These are phyloP conservation scores for Bothrops jararaca DNA, from an alignment of 2,113 vertebrate genomes.

Conservation along the genomic window DNA sequence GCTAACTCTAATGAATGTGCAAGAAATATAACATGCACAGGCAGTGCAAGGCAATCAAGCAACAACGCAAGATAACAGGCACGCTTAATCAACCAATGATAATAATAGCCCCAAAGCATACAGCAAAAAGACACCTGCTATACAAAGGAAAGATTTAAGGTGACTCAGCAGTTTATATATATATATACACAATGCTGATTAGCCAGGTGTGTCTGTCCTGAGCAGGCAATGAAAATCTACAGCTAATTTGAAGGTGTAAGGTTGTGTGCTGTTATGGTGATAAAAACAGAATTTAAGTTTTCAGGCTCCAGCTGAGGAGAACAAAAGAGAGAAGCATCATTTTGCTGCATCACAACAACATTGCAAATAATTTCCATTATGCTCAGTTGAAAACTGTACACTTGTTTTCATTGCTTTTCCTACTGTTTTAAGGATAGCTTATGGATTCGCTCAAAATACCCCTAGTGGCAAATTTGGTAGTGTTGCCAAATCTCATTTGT, in stretches of 20 bases:
- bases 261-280: background rate
- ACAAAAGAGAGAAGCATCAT: background rate
- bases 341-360: background rate
- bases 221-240: slow-evolving; percentile 13
- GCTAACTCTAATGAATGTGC: background rate
- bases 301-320: background rate
- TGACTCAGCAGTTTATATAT: slow-evolving; percentile 48
- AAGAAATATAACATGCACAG: background rate
- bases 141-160: slow-evolving; percentile 27
- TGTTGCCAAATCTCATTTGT: background rate
- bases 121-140: slow-evolving; percentile 26
- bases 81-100: background rate
- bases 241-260: slow-evolving; percentile 1
- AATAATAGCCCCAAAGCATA: background rate
- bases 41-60: background rate
- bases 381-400: background rate
- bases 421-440: background rate
- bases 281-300: slow-evolving; percentile 6
- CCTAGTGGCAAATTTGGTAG: background rate
- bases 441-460: background rate
- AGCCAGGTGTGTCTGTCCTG: slow-evolving; percentile 17
- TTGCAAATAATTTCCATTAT: background rate
- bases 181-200: background rate
- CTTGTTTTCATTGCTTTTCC: background rate
- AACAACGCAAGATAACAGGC: background rate